Conservation (phyloP, 2,797 vertebrate genomes). For the Rhadinocentrus ornatus region DNA sequence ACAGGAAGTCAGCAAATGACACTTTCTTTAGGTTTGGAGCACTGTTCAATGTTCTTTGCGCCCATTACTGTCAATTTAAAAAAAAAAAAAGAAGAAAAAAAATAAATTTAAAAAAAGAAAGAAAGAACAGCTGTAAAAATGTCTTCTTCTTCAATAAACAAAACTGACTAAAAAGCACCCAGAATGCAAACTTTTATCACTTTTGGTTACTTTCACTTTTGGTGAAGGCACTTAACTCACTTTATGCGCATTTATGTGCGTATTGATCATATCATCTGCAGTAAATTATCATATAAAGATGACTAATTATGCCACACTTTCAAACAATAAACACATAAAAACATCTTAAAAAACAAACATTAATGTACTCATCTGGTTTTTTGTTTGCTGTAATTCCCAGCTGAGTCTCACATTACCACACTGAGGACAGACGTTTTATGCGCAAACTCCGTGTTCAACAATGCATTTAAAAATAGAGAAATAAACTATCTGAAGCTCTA, state of each 20-base stretch:
- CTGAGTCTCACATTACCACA: neutral
- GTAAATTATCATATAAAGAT: neutral
- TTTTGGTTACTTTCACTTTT: no score
- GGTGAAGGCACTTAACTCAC: neutral
- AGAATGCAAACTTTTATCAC: neutral
- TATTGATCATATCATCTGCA: neutral
- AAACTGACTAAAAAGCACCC: neutral
- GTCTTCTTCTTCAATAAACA: neutral
- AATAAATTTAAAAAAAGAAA: no score
- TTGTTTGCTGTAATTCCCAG: neutral
- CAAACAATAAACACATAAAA: no score
- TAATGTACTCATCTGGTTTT: no score
- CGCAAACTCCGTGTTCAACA: neutral
- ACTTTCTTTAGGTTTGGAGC: conserved; percentile 59
- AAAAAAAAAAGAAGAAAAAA: neutral
- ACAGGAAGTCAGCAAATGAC: conserved; percentile 76
- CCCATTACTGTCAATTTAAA: conserved; percentile 27
- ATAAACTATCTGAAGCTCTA: no score
- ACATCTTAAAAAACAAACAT: no score
- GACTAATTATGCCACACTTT: neutral
- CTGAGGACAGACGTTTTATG: neutral
- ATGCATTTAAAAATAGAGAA: neutral
- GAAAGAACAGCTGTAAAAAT: neutral
- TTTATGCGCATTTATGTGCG: neutral
- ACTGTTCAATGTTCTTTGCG: conserved; percentile 52